Base-by-base conservation (phyloP, 2,797 vertebrate species). In the Hyperoplus immaculatus region DNA sequence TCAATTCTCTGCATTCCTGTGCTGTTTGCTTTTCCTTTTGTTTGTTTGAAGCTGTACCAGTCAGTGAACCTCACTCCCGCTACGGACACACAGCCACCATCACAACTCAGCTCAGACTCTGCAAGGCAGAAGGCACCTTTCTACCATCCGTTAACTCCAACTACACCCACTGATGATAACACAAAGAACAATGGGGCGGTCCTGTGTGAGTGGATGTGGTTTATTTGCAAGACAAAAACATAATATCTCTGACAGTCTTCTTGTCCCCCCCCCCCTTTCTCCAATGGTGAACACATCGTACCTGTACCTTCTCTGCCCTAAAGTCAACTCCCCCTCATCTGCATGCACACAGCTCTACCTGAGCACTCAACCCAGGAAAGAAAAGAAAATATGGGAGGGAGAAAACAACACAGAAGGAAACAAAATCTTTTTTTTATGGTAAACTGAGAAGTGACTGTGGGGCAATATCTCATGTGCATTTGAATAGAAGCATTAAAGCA, bases 401-500 rank as follows among this genome's bases (percentile, higher is more conserved):
- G 54, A 50, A 29, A 80, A 59, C 60, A 15, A 64, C 43, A 71
- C 51, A 49, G 65, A 82, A 77, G 72, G 81, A 90, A 91, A 89
- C 69, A 83, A 90, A 93, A 93, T 86, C 80, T 68, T 90, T 93
- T 92, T 93, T 91, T 92, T 90, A 94, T 92, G 90, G 89, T 92
- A 90, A 94, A 93, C 90, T 81, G 82, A 91, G 83, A 91, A 92
- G 90, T 86, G 89, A 91, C 89, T 91, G 88, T 87, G 86, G 83
- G 83, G 73, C 87, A 89, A 88, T 92, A 94, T 93, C 92, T 89
- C 88, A 85, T 83, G 81, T 88, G 87, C 79, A 95, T 96, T 95
- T 95, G 94, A 95, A 96, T 95, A 94, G 93, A 94, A 92, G 94
- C 93, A 94, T 94, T 92, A 94, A 94, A 93, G 93, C 90, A 89